These are phyloP conservation scores for Diceros bicornis DNA, from an alignment of 2,797 vertebrate species.

Conservation along the genomic window DNA sequence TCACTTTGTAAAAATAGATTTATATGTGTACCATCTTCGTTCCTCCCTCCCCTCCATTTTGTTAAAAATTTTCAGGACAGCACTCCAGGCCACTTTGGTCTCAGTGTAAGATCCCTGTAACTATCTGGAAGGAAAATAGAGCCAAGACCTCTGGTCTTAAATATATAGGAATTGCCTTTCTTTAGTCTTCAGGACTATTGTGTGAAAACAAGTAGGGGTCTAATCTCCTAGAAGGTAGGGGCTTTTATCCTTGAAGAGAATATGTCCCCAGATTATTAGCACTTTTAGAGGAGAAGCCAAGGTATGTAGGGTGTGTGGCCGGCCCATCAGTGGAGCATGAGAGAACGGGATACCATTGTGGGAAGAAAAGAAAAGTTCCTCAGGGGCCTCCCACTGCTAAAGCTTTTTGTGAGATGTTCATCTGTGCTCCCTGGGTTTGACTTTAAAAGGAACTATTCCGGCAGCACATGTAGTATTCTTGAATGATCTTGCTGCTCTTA, in stretches of 20 bases:
- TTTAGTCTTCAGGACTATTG: constrained; percentile 83
- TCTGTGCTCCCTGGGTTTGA: constrained; percentile 83
- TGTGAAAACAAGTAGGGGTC: constrained; percentile 84
- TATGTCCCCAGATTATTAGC: constrained; percentile 84
- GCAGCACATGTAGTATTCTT: constrained; percentile 84
- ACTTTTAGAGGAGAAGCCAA: constrained; percentile 86
- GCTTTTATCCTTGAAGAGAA: constrained; percentile 82
- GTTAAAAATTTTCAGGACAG: constrained; percentile 72
- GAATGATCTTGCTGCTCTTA: constrained; percentile 84
- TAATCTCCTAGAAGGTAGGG: constrained; percentile 84
- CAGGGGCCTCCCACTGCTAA: constrained; percentile 81
- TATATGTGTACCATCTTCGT: constrained; percentile 75
- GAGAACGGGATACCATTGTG: constrained; percentile 77
- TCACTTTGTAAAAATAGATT: constrained; percentile 82
- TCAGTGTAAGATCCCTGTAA: constrained; percentile 79
- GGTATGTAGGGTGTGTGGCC: constrained; percentile 83
- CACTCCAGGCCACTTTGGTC: constrained; percentile 77
- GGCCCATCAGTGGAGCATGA: constrained; percentile 77
- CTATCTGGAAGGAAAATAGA: constrained; percentile 83
- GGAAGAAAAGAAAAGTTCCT: constrained; percentile 80
- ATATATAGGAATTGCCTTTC: constrained; percentile 85
- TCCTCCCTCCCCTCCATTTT: constrained; percentile 56
- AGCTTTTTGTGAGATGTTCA: constrained; percentile 77
- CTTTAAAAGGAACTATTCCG: constrained; percentile 80
- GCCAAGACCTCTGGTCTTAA: constrained; percentile 82